Evolutionary conservation across 2,797 vertebrate genomes (phyloP), one percentile per base, ranked within the genome.

Genomic region (Phalanger gymnotis): DNA sequence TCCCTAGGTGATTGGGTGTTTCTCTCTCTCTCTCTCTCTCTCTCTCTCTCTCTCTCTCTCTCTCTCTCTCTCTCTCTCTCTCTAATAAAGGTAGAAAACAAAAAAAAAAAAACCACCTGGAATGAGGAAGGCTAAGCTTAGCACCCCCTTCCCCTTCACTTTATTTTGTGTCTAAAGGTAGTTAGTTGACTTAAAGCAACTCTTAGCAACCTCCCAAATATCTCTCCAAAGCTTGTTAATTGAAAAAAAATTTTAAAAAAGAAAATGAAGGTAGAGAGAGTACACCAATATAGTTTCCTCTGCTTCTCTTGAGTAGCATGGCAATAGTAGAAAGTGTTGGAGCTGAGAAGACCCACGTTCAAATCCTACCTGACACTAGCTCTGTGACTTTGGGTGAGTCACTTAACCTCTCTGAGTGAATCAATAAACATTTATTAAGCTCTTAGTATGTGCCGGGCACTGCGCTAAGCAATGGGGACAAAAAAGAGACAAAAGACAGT

Each of bases 1-100:
- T 98, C 96, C 97, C 97, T 73, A 90, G 96, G 96, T 96, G 97
- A 95, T 95, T 94, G 30, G 93, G 31, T 98, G 95, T 98, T 98
- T 98, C 97, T 90, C 61, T 58, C 91, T 53, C 55, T n/a, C 90
- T 92, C 92, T 89, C 90, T 53, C 54, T 90, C 58, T 57, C 90
- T 53, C 54, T 90, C 58, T 57, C 89, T 53, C 54, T 90, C 58
- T 57, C 90, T 53, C 54, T 90, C 54, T 90, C 58, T 57, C 91
- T 52, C 55, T n/a, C 90, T 93, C 92, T 91, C 90, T 53, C 54
- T 90, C 54, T 90, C 58, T 57, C 91, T 52, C 55, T n/a, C 90
- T 93, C 92, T 91, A 56, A 96, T 57, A 91, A 47, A 96, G 55
- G 91, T 87, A 54, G 87, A 95, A 96, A 96, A 94, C 90, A 94